Conservation (phyloP, 2,888 invertebrate genomes). For the Argyresthia albistria region DNA sequence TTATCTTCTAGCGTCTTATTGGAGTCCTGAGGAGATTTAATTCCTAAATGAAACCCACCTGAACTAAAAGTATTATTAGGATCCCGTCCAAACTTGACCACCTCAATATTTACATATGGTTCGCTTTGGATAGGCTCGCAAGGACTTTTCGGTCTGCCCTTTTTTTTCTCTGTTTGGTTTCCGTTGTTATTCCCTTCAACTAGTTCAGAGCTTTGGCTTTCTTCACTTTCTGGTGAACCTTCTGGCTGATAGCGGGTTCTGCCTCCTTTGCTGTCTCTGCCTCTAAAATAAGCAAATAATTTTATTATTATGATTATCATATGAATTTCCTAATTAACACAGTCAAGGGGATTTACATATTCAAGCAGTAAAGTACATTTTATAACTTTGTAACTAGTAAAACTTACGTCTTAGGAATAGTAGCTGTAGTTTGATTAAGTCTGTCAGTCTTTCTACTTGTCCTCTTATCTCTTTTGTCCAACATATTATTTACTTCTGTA, state of each 20-base stretch:
- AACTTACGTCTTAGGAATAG: conserved; percentile 64
- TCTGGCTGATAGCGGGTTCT: conserved; percentile 38
- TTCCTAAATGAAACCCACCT: too few species aligned
- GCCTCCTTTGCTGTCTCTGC: conserved; percentile 52
- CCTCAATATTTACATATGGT: conserved; percentile 77
- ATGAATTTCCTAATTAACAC: too few species aligned
- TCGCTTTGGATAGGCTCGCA: conserved; percentile 78
- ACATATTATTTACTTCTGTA: conserved; percentile 44
- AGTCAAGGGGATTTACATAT: too few species aligned
- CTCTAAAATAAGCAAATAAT: conserved; percentile 25
- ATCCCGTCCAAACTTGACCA: conserved; percentile 80
- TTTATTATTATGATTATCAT: too few species aligned
- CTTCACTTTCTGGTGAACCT: conserved; percentile 18
- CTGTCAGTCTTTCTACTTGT: conserved; percentile 66
- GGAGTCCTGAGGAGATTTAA: too few species aligned
- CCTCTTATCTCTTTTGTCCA: conserved; percentile 59
- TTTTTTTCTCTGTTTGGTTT: conserved; percentile 40
- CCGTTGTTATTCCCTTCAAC: conserved; percentile 26
- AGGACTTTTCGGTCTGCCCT: conserved; percentile 72
- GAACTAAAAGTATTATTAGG: conserved; percentile 81
- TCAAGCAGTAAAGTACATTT: too few species aligned
- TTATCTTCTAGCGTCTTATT: too few species aligned
- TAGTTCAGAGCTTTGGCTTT: conserved; percentile 18
- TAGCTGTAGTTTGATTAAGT: conserved; percentile 61
- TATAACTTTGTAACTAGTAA: too few species aligned